Percentiles rank a stretch among this genome's conserved stretches.
Evolutionary conservation across 2,113 vertebrate species (phyloP).

Genomic region (Toxostoma redivivum): DNA sequence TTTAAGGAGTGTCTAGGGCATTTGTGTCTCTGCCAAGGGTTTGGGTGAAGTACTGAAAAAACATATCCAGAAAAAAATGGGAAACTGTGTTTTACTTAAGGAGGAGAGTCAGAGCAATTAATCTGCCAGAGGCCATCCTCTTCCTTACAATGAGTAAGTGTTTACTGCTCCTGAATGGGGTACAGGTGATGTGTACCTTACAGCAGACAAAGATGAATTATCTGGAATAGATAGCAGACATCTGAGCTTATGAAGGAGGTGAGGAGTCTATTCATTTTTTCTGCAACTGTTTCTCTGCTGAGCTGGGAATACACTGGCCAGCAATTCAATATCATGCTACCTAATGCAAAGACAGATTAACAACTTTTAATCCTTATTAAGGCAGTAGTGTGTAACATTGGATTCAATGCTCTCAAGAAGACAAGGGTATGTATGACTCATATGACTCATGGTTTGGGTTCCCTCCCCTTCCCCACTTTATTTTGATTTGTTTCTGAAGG

Average conservation of each 20-base stretch:
- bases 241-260: background rate
- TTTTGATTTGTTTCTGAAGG: background rate
- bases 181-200: background rate
- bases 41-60: constrained; percentile 17
- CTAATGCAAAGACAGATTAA: background rate
- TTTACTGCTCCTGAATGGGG: constrained; percentile 2
- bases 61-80: background rate
- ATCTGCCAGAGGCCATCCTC: background rate
- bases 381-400: background rate
- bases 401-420: background rate
- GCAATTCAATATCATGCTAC: background rate
- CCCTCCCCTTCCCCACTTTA: background rate
- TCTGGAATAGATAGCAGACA: background rate
- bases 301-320: background rate
- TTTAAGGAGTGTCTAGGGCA: background rate
- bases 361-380: background rate
- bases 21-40: background rate
- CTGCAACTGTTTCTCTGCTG: background rate
- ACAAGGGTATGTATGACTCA: background rate
- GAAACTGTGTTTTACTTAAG: background rate
- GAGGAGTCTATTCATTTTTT: background rate
- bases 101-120: background rate
- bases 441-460: background rate
- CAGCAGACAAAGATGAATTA: background rate
- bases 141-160: constrained; percentile 2